Evolutionary conservation across 2,888 invertebrate species (phyloP), one percentile per base, ranked within the genome.

Genomic region (Drosophila setosimentum): DNA sequence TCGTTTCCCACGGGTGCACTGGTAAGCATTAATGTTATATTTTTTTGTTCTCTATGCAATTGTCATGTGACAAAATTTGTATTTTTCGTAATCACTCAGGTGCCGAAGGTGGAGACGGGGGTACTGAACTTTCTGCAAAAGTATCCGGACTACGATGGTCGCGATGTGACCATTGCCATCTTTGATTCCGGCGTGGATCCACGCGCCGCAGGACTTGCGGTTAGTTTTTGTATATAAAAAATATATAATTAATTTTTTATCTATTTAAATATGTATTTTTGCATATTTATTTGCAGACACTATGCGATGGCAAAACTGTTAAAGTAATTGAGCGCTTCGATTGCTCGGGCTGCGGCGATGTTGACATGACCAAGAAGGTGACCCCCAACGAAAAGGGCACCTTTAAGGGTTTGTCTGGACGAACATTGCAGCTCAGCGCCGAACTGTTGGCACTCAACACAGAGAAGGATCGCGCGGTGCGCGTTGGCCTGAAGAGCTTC

Each of bases 151-250:
- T 98, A 96, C 92, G 98, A 99, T 95, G 99, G 99, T 48, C 95
- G 98, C 90, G 97, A 96, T 87, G 96, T 97, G 60, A 94, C 97
- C 80, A 98, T 99, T 92, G 99, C 99, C 50, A 97, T 99, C 92
- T 96, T 99, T 87, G 99, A 99, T 94, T 99, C 99, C 4, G 99
- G 99, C 11, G 97, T 99, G 63, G 99, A 99, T 94, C 99, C 99
- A 30, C 98, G 97, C 54, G 98, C 98, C 11, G 95, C 97, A 76
- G 99, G 99, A 74, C 95, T 99, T 85, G 96, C 97, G 96, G 99
- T 97, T 63, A 69, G 45, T 77, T 45, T 2, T 18, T 29, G 16
- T 11, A 1, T 0, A n/a, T n/a, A n/a, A 16, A 2, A 30, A n/a
- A 58, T 29, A 32, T 42, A 24, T 11, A 33, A n/a, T 29, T 45